Conservation (phyloP, 2,888 invertebrate genomes). For the Acleris sparsana region DNA sequence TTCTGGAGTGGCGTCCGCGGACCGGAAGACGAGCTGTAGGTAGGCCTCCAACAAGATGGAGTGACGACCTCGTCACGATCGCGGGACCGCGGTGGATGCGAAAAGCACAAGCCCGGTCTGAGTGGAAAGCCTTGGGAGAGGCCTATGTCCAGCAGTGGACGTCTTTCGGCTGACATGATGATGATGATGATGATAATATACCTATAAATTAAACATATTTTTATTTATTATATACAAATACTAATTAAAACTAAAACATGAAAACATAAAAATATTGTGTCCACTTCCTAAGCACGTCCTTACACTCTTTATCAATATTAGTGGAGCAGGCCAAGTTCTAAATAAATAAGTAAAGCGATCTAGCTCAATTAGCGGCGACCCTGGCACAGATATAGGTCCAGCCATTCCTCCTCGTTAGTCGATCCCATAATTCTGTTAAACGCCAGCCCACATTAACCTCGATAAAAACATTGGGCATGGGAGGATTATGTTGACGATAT, state of each 20-base stretch:
- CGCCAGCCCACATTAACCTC: conserved; percentile 7
- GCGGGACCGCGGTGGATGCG: too few relatives aligned
- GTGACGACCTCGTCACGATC: too few relatives aligned
- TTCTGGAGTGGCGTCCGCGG: too few relatives aligned
- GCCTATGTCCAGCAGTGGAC: too few relatives aligned
- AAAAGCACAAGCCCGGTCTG: too few relatives aligned
- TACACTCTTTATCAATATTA: not conserved
- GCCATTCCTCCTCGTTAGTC: conserved; percentile 14
- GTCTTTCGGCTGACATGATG: too few relatives aligned
- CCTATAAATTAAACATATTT: too few relatives aligned
- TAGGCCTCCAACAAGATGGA: too few relatives aligned
- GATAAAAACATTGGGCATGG: not conserved
- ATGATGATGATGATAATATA: too few relatives aligned
- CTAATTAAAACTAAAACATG: not conserved
- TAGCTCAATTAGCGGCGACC: conserved; percentile 17
- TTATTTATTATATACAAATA: not conserved
- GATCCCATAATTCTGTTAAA: conserved; percentile 20
- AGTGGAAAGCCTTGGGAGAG: too few relatives aligned
- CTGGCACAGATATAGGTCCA: conserved; percentile 6
- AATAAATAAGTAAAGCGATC: conserved; percentile 5
- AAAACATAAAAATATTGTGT: too few relatives aligned
- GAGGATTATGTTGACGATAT: not conserved
- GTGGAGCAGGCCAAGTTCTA: not conserved
- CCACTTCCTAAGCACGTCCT: not conserved
- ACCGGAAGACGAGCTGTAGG: too few relatives aligned